Conservation (phyloP, 1,140 invertebrate species). For the Papilio xuthus region DNA sequence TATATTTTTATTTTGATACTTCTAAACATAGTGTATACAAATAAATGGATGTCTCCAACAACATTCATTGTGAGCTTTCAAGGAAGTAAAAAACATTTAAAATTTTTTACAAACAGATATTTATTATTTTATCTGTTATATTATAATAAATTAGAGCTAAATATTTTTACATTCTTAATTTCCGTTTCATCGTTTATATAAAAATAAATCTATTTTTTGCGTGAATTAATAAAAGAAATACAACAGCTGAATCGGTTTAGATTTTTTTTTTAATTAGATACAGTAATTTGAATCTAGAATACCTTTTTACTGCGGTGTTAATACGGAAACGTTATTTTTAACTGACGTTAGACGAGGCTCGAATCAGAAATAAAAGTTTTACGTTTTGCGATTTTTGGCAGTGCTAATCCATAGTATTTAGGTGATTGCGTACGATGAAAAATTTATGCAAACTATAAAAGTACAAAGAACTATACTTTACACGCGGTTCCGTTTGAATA, state of each 20-base stretch:
- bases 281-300: constrained; percentile 35
- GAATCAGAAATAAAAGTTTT: constrained; percentile 35
- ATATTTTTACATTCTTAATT: constrained; percentile 2
- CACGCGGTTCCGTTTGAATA: not conserved
- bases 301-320: constrained; percentile 16
- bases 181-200: not conserved
- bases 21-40: not conserved
- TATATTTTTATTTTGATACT: not conserved
- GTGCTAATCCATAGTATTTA: not conserved
- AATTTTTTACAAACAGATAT: constrained; percentile 6
- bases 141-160: not conserved
- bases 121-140: constrained; percentile 10
- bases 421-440: not conserved
- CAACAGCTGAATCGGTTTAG: not conserved
- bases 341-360: constrained; percentile 27
- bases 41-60: not conserved
- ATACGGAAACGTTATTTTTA: constrained; percentile 33
- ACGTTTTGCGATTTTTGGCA: constrained; percentile 37
- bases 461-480: not conserved
- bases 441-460: not conserved
- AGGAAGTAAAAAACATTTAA: constrained; percentile 9
- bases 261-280: constrained; percentile 5
- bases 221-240: not conserved
- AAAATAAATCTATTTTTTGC: not conserved
- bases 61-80: not conserved